Evolutionary conservation across 2,888 invertebrate genomes (phyloP), one percentile per base, ranked within the genome.

Genomic region (Caenorhabditis afra): DNA sequence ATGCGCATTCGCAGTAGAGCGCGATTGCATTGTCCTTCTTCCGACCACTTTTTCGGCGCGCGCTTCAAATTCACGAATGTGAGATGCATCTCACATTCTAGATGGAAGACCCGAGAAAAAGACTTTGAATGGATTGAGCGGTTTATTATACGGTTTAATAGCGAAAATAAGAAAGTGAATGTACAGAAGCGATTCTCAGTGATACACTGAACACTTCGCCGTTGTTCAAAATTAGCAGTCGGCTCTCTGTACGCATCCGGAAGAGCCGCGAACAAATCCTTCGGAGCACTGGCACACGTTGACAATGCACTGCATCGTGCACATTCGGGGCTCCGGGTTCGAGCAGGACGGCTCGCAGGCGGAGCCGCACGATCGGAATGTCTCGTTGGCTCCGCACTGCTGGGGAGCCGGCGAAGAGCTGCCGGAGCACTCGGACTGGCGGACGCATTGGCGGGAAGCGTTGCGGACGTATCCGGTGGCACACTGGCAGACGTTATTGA

Each of bases 401-500:
- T 58, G 59, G 11, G 59, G 71, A 45, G 62, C 22, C 12, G 44
- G 11, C 12, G 58, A 62, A 22, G 71, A 41, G 55, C 53, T n/a
- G 44, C 16, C 41, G 16, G 44, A 37, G 55, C 71, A 71, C 39
- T 37, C 55, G 23, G 55, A 3, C n/a, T 62, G 3, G 62, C 62
- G 22, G 62, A 71, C 55, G 45, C 47, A 37, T 49, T 57, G 49
- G 55, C 55, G 10, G 20, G 16, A 29, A 8, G 53, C 8, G 49
- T 71, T 37, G 8, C 71, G 62, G n/a, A 71, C 37, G 41, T 45
- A 71, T 18, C 71, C 71, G 16, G 20, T 45, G 7, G 35, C 5
- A 18, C 71, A 71, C 44, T 71, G 71, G 35, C 71, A 71, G 11
- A 71, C 71, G 23, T 71, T 71, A 22, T 29, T 44, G 52, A 68